These are phyloP conservation scores for Azorinus chamasolen DNA, from an alignment of 2,888 invertebrate genomes.

Conservation along the genomic window DNA sequence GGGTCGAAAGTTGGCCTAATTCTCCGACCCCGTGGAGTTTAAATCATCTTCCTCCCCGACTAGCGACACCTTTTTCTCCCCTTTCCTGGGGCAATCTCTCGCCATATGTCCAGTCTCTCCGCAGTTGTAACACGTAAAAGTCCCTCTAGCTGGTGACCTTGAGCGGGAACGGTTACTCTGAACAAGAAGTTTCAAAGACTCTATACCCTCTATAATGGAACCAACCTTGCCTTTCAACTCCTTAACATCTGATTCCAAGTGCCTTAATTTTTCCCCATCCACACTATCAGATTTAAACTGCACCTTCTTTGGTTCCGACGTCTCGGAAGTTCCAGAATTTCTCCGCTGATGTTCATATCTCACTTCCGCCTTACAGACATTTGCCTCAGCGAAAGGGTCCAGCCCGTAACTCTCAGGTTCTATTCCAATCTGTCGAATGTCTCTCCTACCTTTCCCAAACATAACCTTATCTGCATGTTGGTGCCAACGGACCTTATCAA, in stretches of 20 bases:
- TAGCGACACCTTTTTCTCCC: conserved; percentile 11
- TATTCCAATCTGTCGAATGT: too few species aligned
- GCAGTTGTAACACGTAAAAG: neutral
- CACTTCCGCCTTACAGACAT: neutral
- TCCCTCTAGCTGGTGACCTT: neutral
- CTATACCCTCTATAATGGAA: neutral
- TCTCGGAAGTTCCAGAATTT: too few species aligned
- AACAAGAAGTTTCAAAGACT: neutral
- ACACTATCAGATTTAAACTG: conserved; percentile 1
- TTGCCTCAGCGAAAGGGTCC: neutral
- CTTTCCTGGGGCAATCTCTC: conserved; percentile 11
- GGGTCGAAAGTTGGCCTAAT: conserved; percentile 18
- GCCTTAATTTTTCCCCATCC: neutral
- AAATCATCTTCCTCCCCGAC: conserved; percentile 9
- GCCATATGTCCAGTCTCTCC: conserved; percentile 8
- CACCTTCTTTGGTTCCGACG: too few species aligned
- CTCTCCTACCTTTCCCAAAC: conserved; percentile 4
- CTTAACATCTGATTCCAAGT: neutral
- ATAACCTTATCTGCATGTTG: conserved; percentile 8
- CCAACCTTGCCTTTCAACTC: neutral
- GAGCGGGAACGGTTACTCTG: neutral
- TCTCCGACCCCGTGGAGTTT: conserved; percentile 16
- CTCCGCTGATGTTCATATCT: too few species aligned
- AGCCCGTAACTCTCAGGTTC: too few species aligned
- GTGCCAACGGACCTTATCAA: conserved; percentile 17